These are phyloP conservation scores for Sinodicranocentrus sp. DNA, from an alignment of 2,888 invertebrate genomes.

Conservation along the genomic window DNA sequence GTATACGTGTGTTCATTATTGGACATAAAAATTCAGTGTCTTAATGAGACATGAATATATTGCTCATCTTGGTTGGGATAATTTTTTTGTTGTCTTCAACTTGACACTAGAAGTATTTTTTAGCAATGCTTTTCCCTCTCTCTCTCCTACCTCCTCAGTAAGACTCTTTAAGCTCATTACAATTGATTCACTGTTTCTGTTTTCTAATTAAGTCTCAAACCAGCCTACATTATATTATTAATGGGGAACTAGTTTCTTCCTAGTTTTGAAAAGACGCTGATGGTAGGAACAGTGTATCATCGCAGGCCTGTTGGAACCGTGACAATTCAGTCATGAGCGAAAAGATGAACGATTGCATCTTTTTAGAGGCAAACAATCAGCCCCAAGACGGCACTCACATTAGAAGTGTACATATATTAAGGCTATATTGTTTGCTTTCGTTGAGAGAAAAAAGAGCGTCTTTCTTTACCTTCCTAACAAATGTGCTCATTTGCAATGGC, in stretches of 20 bases:
- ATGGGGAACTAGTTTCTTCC: constrained; percentile 47
- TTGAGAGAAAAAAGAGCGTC: constrained; percentile 2
- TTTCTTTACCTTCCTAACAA: constrained; percentile 26
- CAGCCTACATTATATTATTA: neutral
- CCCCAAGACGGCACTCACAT: constrained; percentile 7
- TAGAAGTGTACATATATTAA: constrained; percentile 20
- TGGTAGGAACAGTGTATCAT: too few species aligned
- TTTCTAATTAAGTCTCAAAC: constrained; percentile 53
- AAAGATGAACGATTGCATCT: constrained; percentile 51
- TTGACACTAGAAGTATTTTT: constrained; percentile 13
- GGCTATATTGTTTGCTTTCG: constrained; percentile 26
- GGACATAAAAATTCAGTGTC: constrained; percentile 18
- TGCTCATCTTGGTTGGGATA: constrained; percentile 41
- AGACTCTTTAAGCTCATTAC: constrained; percentile 7
- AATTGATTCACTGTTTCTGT: constrained; percentile 54
- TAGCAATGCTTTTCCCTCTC: neutral
- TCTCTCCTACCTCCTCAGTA: neutral
- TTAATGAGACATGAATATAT: constrained; percentile 51
- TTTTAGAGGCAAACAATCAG: neutral
- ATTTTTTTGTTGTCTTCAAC: neutral
- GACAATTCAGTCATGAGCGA: constrained; percentile 63
- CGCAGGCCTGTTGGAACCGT: constrained; percentile 57
- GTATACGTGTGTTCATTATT: constrained; percentile 8
- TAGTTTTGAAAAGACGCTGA: constrained; percentile 52
- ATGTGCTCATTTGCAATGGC: constrained; percentile 51